Percentiles rank a stretch among this genome's conserved stretches.
Conservation (phyloP, 2,113 vertebrate species). For the Chionis minor region DNA sequence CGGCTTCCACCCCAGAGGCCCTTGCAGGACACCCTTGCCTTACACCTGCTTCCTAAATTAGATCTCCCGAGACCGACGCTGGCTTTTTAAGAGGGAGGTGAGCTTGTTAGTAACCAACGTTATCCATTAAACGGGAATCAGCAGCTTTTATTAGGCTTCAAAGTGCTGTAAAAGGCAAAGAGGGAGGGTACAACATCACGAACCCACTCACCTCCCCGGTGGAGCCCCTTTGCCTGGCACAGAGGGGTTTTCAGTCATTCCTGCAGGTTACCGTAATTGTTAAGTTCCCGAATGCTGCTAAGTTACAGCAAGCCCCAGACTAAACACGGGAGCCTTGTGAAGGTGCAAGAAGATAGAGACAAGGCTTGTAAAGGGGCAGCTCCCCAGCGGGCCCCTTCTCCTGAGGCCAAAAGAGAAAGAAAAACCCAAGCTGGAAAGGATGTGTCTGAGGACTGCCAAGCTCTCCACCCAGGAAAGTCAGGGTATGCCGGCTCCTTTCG, state of each 20-base stretch:
- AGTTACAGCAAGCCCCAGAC: not conserved
- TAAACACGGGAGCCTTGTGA: not conserved
- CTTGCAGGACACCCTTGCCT: not conserved
- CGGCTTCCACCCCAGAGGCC: not conserved
- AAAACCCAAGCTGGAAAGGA: not conserved
- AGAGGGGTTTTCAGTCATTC: not conserved
- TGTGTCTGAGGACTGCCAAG: not conserved
- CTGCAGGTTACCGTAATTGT: not conserved
- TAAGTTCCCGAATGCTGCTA: not conserved
- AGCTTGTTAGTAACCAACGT: conserved; percentile 10
- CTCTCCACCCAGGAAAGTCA: not conserved
- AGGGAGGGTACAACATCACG: not conserved
- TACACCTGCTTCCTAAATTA: conserved; percentile 6
- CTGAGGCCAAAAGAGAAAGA: not conserved
- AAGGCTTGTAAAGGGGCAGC: not conserved
- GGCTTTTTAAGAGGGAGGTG: not conserved
- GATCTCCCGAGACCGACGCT: not conserved
- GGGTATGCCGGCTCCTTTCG: not conserved
- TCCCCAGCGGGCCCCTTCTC: not conserved
- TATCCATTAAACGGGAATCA: not conserved
- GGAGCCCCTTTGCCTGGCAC: not conserved
- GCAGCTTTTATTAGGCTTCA: not conserved
- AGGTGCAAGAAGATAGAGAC: not conserved
- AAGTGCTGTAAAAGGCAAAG: not conserved
- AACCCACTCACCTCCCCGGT: not conserved